Conservation (phyloP, 2,113 vertebrate species). For the Burhinus bistriatus region DNA sequence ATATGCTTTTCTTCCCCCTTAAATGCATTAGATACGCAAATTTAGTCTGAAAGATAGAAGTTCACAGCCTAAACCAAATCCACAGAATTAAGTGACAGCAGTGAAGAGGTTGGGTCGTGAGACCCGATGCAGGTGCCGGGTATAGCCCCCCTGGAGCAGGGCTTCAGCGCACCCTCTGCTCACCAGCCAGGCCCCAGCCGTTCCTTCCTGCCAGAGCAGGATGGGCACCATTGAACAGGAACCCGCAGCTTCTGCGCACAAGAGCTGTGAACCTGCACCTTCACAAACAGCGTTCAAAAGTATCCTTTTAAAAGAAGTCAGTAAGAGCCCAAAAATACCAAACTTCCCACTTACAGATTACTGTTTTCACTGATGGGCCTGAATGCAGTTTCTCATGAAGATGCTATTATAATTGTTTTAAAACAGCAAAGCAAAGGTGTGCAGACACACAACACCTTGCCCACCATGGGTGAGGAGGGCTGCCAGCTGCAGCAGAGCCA, state of each 20-base stretch:
- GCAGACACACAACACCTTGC: neutral
- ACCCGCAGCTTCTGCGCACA: neutral
- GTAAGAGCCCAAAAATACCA: neutral
- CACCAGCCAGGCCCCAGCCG: fast-evolving
- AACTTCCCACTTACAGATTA: neutral
- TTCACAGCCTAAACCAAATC: neutral
- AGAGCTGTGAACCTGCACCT: neutral
- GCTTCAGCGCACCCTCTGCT: neutral
- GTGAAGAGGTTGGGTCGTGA: neutral
- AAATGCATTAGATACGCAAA: neutral
- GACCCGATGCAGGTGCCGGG: fast-evolving
- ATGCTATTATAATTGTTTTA: neutral
- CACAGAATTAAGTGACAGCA: neutral
- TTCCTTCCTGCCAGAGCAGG: neutral
- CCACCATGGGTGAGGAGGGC: neutral
- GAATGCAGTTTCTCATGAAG: neutral
- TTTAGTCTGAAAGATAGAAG: neutral
- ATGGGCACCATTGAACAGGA: fast-evolving
- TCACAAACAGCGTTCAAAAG: neutral
- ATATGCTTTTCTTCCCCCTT: neutral
- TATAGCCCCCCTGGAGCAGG: neutral
- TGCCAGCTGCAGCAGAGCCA: neutral
- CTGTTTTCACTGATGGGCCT: neutral
- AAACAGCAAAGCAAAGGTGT: neutral
- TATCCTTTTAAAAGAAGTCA: neutral